Percentiles rank a stretch among this genome's conserved stretches.
Evolutionary conservation across 2,113 vertebrate species (phyloP).

Genomic region (Malurus alboscapulatus): DNA sequence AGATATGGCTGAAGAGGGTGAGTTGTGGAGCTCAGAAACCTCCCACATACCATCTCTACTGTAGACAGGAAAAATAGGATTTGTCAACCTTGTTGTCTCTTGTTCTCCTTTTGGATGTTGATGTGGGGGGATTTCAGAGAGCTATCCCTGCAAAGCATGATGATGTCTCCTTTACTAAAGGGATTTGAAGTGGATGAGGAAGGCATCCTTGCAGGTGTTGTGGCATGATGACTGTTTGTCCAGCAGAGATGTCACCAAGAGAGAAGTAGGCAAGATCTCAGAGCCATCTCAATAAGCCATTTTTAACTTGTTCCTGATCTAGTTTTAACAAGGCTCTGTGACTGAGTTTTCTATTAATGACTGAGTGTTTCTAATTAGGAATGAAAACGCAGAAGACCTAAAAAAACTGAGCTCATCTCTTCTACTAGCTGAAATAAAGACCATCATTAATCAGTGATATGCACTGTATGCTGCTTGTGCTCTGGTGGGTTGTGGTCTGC

Average conservation of each 20-base stretch:
- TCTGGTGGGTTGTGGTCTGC: background rate
- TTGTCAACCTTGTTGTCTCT: background rate
- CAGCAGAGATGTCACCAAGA: background rate
- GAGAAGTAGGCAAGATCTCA: background rate
- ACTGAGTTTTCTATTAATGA: constrained; percentile 1
- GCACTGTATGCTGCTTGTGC: background rate
- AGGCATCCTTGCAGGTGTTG: background rate
- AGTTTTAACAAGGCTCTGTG: background rate
- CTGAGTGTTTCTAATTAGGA: constrained; percentile 37
- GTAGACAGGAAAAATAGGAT: background rate
- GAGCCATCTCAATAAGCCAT: background rate
- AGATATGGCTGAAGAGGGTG: constrained; percentile 96
- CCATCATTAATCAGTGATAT: background rate
- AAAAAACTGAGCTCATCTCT: background rate
- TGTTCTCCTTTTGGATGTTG: background rate
- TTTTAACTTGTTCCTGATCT: background rate
- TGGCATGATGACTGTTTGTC: background rate
- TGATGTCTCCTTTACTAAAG: rapidly evolving
- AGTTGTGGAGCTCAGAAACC: constrained; percentile 34
- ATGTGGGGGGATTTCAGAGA: background rate
- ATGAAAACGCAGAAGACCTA: background rate
- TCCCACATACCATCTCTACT: background rate
- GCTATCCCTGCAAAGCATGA: background rate
- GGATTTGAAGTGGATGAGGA: background rate
- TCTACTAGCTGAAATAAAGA: background rate